phyloP scores from a whole-genome alignment of 2,888 invertebrate species.

The Drosophila mercatorum region DNA sequence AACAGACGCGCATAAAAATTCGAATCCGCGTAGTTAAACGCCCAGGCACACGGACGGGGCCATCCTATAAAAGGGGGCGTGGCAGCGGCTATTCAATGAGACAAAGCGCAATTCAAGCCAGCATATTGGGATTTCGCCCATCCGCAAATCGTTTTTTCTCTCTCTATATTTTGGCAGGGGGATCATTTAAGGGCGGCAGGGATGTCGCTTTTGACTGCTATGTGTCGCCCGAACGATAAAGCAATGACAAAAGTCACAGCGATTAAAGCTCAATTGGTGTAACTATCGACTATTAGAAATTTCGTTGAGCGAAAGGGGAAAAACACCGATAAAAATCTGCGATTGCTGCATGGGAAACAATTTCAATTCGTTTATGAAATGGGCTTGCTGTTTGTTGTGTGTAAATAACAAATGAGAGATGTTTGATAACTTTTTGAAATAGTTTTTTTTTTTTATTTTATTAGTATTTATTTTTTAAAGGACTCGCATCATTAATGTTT shows the following conservation, averaged over 20 bases:
- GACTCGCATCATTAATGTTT: no score
- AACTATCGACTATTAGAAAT: constrained; percentile 53
- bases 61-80: constrained; percentile 60
- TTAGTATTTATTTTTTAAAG: no score
- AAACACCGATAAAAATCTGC: neutral
- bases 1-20: constrained; percentile 47
- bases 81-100: constrained; percentile 73
- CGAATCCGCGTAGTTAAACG: constrained; percentile 55
- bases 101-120: constrained; percentile 63
- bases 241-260: constrained; percentile 77
- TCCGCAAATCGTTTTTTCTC: constrained; percentile 10
- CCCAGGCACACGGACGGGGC: constrained; percentile 13
- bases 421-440: no score
- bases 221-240: constrained; percentile 76
- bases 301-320: neutral
- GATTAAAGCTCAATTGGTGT: constrained; percentile 79
- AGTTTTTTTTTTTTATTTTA: no score
- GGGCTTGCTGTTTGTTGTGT: no score
- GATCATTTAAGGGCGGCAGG: neutral
- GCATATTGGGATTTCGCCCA: constrained; percentile 32
- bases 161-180: constrained; percentile 27
- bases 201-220: constrained; percentile 20
- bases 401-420: no score
- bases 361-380: neutral
- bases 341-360: neutral